Evolutionary conservation across 92 coral and sea anemone species (phyloP).

Genomic region (Actinernus sp.): DNA sequence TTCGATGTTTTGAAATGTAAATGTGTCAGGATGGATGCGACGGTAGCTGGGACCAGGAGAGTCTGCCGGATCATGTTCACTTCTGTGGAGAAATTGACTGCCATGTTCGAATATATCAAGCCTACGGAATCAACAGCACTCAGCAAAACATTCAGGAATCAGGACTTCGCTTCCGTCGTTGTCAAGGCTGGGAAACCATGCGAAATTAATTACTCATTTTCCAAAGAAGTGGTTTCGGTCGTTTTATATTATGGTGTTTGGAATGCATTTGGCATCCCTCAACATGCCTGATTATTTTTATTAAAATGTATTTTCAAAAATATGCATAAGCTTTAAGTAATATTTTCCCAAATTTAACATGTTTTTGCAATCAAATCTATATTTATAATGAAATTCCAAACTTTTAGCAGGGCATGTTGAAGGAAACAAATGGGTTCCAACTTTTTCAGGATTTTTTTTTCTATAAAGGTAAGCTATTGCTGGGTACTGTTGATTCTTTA

Average conservation of each 20-base stretch:
- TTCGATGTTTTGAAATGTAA: constrained; percentile 14
- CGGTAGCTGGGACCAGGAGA: constrained; percentile 5
- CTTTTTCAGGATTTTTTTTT: too few relatives aligned
- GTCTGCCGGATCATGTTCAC: constrained; percentile 9
- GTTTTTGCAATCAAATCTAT: too few relatives aligned
- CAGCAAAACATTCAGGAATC: not conserved
- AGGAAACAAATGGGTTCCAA: too few relatives aligned
- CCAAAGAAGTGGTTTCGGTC: constrained; percentile 15
- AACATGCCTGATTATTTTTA: constrained; percentile 13
- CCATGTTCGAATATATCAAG: not conserved
- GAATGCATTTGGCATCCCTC: constrained; percentile 29
- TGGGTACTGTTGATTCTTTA: not conserved
- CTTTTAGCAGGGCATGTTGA: too few relatives aligned
- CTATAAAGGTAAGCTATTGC: too few relatives aligned
- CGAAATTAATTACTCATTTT: constrained; percentile 9
- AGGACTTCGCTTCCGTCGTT: not conserved
- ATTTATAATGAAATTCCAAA: too few relatives aligned
- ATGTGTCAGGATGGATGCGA: not conserved
- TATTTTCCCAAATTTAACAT: too few relatives aligned
- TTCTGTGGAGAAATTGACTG: constrained; percentile 5
- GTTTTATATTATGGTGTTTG: constrained; percentile 21
- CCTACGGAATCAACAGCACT: not conserved
- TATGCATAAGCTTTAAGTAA: not conserved
- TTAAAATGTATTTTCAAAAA: not conserved
- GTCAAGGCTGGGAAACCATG: not conserved